Base-by-base conservation (phyloP, 2,113 vertebrate species). In the Glaucomys volans region DNA sequence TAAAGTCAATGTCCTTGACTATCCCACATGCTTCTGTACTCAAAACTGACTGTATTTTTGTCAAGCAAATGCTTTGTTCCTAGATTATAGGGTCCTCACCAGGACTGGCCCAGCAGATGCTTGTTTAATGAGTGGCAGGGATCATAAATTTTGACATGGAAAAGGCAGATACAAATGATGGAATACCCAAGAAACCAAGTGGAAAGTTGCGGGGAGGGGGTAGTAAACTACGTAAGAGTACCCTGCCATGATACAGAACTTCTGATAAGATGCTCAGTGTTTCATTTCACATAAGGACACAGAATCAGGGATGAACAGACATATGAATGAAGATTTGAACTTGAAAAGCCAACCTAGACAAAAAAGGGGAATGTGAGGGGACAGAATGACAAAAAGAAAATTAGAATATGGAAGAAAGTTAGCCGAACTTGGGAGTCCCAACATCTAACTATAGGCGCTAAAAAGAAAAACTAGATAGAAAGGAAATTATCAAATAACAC, bases 281-380 rank as follows among this genome's bases (percentile, higher is more conserved):
- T 32, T 69, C 88, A 42, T n/a, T 42, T 52, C 57, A 92, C 77
- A 77, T 40, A 40, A 76, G 44, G 64, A 91, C 32, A 30, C 17
- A n/a, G 54, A 81, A 24, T 83, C 44, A 79, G 50, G 50, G 62
- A 26, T 35, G 57, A 32, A 20, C 2, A 54, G n/a, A n/a, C 50
- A 82, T 66, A 64, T 83, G 72, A 92, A 57, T 22, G 86, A 95
- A 26, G 52, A 37, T 35, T 92, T 66, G 37, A 96, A 71, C 62
- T 82, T 50, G 52, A 64, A 50, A 91, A 87, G 20, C 13, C 72
- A 66, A 44, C 47, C 10, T 81, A 85, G 18, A 57, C 74, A 84
- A 62, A 71, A 37, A 77, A 37, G 69, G 35, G 35, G 5, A 16
- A 20, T 57, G 74, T 26, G 16, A 24, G 14, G 4, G 0, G 2